Percentiles rank a stretch among this genome's conserved stretches.
Evolutionary conservation across 2,113 vertebrate species (phyloP).

Genomic region (Sialia sialis): DNA sequence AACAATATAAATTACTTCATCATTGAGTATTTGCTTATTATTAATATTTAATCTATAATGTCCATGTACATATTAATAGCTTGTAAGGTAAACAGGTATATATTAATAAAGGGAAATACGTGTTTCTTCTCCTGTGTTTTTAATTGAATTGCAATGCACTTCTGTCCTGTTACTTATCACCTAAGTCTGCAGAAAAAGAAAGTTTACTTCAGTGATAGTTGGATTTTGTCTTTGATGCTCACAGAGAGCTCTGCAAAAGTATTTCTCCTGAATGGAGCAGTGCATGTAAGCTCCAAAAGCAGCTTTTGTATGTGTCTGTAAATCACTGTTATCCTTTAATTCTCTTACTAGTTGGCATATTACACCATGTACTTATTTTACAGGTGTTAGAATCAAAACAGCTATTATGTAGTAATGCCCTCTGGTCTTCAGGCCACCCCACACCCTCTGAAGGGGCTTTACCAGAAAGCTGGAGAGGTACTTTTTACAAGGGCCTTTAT

Average conservation of each 20-base stretch:
- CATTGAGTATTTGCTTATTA: conserved; percentile 38
- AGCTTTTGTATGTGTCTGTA: not conserved
- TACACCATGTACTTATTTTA: not conserved
- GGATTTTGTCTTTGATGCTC: not conserved
- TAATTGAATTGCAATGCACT: conserved; percentile 60
- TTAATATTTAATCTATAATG: conserved; percentile 33
- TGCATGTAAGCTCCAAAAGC: not conserved
- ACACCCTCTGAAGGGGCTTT: not conserved
- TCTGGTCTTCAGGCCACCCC: not conserved
- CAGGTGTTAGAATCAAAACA: not conserved
- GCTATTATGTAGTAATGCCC: not conserved
- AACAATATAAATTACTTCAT: conserved; percentile 4
- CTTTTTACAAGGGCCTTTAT: not conserved
- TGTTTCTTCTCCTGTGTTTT: conserved; percentile 89
- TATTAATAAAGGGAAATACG: conserved; percentile 95
- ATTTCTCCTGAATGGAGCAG: not conserved
- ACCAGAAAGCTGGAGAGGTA: not conserved
- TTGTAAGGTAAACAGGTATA: conserved; percentile 62
- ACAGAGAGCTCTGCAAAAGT: not conserved
- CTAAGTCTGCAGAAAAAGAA: not conserved
- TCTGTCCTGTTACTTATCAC: not conserved
- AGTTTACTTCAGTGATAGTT: not conserved
- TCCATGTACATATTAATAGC: conserved; percentile 27
- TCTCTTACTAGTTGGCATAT: not conserved
- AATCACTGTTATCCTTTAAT: not conserved